A percentile compares a stretch with the other conserved stretches of the same genome.
Conservation (phyloP, 2,113 vertebrate genomes). For the Thymallus thymallus region DNA sequence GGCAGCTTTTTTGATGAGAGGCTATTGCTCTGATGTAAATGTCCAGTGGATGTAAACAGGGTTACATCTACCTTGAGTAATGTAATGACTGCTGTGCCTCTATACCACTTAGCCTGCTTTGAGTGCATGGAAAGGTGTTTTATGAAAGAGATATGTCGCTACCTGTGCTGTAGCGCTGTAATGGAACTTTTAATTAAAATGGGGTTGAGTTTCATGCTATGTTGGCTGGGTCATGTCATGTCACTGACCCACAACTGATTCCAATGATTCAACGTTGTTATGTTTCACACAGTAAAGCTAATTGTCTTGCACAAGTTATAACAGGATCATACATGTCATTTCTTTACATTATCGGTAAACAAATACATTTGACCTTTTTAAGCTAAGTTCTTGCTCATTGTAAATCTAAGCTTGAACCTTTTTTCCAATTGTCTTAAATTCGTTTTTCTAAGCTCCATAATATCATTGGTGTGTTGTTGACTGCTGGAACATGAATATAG, state of each 20-base stretch:
- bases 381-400: no score
- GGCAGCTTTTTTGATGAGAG: conserved; percentile 45
- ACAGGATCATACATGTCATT: not conserved
- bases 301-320: not conserved
- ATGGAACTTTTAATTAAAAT: not conserved
- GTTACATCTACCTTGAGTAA: not conserved
- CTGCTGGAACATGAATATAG: conserved; percentile 34
- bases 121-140: not conserved
- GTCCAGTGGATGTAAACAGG: conserved; percentile 15
- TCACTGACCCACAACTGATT: no score
- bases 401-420: not conserved
- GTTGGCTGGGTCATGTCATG: no score
- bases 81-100: not conserved
- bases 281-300: no score
- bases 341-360: not conserved
- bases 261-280: no score
- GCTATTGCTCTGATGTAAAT: conserved; percentile 26
- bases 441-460: no score
- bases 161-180: not conserved
- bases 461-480: not conserved
- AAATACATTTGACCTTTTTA: not conserved
- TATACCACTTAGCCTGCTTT: not conserved
- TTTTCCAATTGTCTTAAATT: conserved; percentile 1
- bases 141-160: not conserved
- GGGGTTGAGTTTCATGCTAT: not conserved